A percentile compares a stretch with the other conserved stretches of the same genome.
Conservation (phyloP, 1,140 invertebrate species). For the Acromyrmex heyeri region DNA sequence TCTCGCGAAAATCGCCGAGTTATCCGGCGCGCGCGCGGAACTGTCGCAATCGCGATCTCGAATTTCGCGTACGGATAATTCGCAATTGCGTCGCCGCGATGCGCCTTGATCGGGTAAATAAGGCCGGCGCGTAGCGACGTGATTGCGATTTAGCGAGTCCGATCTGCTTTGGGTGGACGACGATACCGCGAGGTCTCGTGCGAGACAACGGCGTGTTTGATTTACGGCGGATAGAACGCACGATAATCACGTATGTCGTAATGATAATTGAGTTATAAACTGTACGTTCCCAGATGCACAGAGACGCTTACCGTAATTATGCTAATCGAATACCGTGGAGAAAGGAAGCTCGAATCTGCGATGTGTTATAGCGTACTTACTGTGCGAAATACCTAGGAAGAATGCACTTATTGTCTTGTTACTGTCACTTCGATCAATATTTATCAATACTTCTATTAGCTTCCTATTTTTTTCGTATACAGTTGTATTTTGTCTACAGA, state of each 20-base stretch:
- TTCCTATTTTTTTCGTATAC: not conserved
- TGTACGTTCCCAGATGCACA: slow-evolving; percentile 11
- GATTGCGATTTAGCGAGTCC: slow-evolving; percentile 16
- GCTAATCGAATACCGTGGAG: slow-evolving; percentile 7
- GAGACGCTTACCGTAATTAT: slow-evolving; percentile 21
- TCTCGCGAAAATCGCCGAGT: slow-evolving; percentile 26
- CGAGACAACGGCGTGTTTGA: not conserved
- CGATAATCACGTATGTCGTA: slow-evolving; percentile 26
- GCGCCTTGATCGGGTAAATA: slow-evolving; percentile 25
- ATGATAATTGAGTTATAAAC: slow-evolving; percentile 36
- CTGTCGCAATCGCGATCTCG: slow-evolving; percentile 34
- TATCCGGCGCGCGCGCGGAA: not conserved
- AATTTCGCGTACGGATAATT: slow-evolving; percentile 48
- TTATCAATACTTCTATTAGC: not conserved
- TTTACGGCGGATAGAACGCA: not conserved
- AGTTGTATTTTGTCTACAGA: not conserved
- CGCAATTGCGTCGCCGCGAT: slow-evolving; percentile 11
- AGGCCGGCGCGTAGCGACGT: not conserved
- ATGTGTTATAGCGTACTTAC: not conserved
- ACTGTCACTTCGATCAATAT: not conserved
- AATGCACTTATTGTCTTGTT: not conserved
- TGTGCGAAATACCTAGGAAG: not conserved
- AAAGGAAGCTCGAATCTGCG: slow-evolving; percentile 12
- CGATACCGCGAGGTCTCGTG: not conserved
- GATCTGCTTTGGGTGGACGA: not conserved